Evolutionary conservation across 2,888 invertebrate species (phyloP), one percentile per base, ranked within the genome.

Genomic region (Eupithecia abbreviata): DNA sequence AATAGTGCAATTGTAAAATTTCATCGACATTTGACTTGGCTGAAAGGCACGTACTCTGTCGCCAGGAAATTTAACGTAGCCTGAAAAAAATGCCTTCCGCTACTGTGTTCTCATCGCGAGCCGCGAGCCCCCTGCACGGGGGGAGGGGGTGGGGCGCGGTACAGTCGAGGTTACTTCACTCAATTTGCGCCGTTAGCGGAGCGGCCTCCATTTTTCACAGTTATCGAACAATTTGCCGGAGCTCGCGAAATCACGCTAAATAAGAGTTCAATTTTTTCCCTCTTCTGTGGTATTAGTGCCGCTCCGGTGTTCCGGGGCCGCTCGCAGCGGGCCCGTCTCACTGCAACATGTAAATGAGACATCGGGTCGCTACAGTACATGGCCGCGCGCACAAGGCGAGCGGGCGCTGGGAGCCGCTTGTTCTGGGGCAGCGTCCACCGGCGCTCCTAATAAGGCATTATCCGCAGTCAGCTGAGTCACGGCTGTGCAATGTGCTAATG

Each of bases 131-230:
- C 51, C n/a, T 7, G 5, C 15, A 4, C 71, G 9, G 42, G 58
- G 70, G 5, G 72, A 0, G 77, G 12, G 62, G 49, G 77, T 55
- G 72, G 69, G 73, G 79, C 65, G 80, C 79, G 76, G 83, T n/a
- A 51, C 51, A 83, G 76, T 78, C 77, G 82, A 84, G 85, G 87
- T 82, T 76, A 85, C 87, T 90, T 90, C 92, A 93, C 93, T 94
- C 91, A 93, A 94, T 94, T 94, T 93, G 90, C 88, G 85, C 88
- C 82, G 91, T 93, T 93, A 92, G 87, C 88, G 84, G 82, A 78
- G 85, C 86, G 74, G 87, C 88, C 87, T 89, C 90, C 83, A 92
- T 93, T 92, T 92, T 93, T 92, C 93, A 92, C 93, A 90, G 92
- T 88, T 90, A 92, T 91, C 90, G 92, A 92, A 90, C 92, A 91